phyloP scores from a whole-genome alignment of 1,140 invertebrate species.

The Heterodera schachtii region DNA sequence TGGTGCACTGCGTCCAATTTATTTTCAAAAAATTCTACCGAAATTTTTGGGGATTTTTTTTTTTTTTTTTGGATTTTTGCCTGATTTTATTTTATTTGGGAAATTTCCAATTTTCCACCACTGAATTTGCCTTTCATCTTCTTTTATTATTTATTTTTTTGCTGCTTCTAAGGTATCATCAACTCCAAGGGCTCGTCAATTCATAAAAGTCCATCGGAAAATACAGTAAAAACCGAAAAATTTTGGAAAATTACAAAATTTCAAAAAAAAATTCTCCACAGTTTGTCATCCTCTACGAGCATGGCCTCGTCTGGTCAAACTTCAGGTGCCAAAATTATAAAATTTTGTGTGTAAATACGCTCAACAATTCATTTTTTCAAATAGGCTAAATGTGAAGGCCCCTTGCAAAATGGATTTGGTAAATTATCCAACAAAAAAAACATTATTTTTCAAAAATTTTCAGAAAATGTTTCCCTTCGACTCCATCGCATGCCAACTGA shows the following conservation, averaged over 20 bases:
- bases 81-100: too few species aligned
- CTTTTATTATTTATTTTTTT: too few species aligned
- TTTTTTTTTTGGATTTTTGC: too few species aligned
- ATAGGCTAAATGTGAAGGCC: constrained; percentile 60
- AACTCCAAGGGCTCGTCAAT: constrained; percentile 57
- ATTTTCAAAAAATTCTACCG: too few species aligned
- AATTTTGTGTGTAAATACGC: neutral
- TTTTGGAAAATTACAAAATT: neutral
- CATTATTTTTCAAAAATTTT: neutral
- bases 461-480: constrained; percentile 65
- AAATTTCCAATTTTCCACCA: too few species aligned
- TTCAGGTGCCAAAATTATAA: constrained; percentile 43
- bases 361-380: neutral
- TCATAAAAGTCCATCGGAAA: constrained; percentile 61
- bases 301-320: constrained; percentile 65
- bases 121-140: too few species aligned
- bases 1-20: too few species aligned
- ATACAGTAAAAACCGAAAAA: constrained; percentile 38
- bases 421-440: constrained; percentile 28
- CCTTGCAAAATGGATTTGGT: constrained; percentile 64
- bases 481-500: constrained; percentile 60
- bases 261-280: neutral
- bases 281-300: constrained; percentile 65
- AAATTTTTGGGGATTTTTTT: too few species aligned
- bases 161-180: constrained; percentile 26